Evolutionary conservation across 1,140 invertebrate species (phyloP).

Genomic region (Andricus grossulariae): DNA sequence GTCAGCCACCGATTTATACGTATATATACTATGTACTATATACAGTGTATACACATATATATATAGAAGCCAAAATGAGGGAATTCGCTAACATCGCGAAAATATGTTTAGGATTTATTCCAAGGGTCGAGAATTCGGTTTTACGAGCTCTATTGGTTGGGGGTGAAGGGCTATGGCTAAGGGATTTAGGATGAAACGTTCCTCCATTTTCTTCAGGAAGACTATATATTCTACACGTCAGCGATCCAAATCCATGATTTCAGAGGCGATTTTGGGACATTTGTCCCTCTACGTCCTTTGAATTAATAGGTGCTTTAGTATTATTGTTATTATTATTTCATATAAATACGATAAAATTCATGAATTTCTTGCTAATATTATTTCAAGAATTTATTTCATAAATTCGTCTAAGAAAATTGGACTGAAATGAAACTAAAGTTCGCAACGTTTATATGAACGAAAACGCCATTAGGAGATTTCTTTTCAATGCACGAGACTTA

Average conservation of each 20-base stretch:
- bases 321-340: conserved; percentile 7
- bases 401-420: too few species aligned
- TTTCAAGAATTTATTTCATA: too few species aligned
- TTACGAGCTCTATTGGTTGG: conserved; percentile 60
- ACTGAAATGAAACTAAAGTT: too few species aligned
- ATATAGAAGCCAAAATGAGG: conserved; percentile 46
- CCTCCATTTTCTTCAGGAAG: conserved; percentile 4
- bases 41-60: conserved; percentile 32
- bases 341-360: not conserved
- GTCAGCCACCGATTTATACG: conserved; percentile 56
- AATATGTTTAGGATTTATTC: conserved; percentile 72
- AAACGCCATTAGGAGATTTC: too few species aligned
- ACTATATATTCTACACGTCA: not conserved
- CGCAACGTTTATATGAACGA: too few species aligned
- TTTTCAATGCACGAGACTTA: too few species aligned
- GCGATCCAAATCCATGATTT: conserved; percentile 2
- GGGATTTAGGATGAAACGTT: conserved; percentile 23
- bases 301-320: not conserved
- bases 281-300: conserved; percentile 7
- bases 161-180: conserved; percentile 36
- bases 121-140: conserved; percentile 59
- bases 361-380: not conserved
- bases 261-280: not conserved
- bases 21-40: conserved; percentile 31
- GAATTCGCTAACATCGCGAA: conserved; percentile 73